A percentile compares a stretch with the other conserved stretches of the same genome.
Conservation (phyloP, 2,888 invertebrate genomes). For the Tricholauxania praeusta region DNA sequence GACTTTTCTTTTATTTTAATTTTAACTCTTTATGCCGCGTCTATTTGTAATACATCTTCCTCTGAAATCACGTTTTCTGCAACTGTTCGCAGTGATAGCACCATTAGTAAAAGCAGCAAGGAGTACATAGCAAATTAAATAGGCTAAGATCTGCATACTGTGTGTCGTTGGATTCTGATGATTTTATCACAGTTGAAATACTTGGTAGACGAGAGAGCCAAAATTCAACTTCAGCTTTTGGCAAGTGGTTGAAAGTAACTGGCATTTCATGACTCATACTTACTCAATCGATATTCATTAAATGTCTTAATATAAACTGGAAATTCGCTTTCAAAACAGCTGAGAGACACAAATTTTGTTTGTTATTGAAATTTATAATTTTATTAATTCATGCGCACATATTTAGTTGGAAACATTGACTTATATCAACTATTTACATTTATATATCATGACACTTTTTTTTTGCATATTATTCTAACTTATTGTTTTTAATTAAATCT, state of each 20-base stretch:
- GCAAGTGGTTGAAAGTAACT: too few relatives aligned
- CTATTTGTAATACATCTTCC: constrained; percentile 9
- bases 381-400: not conserved
- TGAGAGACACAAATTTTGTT: too few relatives aligned
- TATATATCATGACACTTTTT: not conserved
- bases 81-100: not conserved
- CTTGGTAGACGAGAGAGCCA: not conserved
- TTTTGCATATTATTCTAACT: not conserved
- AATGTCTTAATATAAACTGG: too few relatives aligned
- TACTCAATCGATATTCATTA: too few relatives aligned
- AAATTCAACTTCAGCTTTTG: too few relatives aligned
- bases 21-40: too few relatives aligned
- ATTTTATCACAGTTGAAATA: not conserved
- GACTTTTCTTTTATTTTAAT: too few relatives aligned
- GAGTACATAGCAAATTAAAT: not conserved
- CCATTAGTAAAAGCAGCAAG: not conserved
- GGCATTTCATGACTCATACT: too few relatives aligned
- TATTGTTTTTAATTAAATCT: not conserved
- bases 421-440: not conserved
- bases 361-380: too few relatives aligned
- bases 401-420: not conserved
- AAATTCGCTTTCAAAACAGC: too few relatives aligned
- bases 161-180: not conserved
- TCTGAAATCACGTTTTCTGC: not conserved
- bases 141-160: constrained; percentile 3